Percentiles rank a stretch among this genome's conserved stretches.
phyloP scores from a whole-genome alignment of 2,797 vertebrate species.

The Prionace glauca region DNA sequence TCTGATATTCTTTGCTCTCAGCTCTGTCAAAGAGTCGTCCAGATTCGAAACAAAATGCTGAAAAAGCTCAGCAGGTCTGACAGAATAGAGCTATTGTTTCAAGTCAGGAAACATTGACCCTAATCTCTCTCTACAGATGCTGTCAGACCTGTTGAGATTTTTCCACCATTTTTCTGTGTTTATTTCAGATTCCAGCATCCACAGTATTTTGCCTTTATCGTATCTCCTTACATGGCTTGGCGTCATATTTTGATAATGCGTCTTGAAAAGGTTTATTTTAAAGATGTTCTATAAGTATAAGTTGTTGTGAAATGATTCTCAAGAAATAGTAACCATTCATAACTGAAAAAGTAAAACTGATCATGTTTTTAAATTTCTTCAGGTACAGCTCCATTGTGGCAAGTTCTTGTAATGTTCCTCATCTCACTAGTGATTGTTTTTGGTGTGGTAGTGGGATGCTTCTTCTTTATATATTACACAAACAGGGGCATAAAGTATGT shows the following conservation, averaged over 20 bases:
- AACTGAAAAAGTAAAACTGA: background rate
- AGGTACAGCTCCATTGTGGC: background rate
- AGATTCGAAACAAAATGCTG: too few species aligned
- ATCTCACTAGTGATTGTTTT: conserved; percentile 14
- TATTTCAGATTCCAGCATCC: too few species aligned
- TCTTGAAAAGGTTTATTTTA: background rate
- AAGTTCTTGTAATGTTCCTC: background rate
- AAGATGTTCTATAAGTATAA: background rate
- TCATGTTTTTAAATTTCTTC: background rate
- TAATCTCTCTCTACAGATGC: too few species aligned
- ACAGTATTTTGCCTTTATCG: too few species aligned
- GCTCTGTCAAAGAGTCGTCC: too few species aligned
- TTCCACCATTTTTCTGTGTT: too few species aligned
- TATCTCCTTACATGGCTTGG: background rate
- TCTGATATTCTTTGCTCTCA: too few species aligned
- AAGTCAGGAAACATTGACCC: too few species aligned
- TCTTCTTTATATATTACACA: background rate
- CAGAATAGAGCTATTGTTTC: too few species aligned
- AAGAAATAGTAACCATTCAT: background rate
- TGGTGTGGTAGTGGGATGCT: background rate
- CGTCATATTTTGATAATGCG: background rate
- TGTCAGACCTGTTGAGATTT: too few species aligned
- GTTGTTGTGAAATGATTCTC: background rate
- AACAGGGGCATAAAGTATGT: conserved; percentile 6
- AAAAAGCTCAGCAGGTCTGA: too few species aligned